Conservation (phyloP, 2,888 invertebrate genomes). For the Trissoscelio sp. region DNA sequence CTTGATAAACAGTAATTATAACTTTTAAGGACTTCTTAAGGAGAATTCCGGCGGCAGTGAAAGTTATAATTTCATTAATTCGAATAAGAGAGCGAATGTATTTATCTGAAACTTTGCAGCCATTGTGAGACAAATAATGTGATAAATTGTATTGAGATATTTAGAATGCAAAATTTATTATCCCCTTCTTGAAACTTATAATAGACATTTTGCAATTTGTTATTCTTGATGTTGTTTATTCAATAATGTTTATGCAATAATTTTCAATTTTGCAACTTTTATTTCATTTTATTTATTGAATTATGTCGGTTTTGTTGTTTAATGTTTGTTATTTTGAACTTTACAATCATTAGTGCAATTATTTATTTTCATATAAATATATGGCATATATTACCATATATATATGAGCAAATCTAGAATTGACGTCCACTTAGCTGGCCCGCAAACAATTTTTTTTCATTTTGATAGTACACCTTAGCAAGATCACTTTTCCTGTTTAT, state of each 20-base stretch:
- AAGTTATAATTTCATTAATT: slow-evolving; percentile 60
- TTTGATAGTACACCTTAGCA: too few species aligned
- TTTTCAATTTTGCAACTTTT: slow-evolving; percentile 4
- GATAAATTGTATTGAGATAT: slow-evolving; percentile 33
- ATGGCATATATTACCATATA: too few species aligned
- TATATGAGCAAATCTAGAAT: too few species aligned
- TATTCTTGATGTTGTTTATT: background rate
- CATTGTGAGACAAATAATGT: slow-evolving; percentile 40
- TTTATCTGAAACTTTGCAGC: slow-evolving; percentile 45
- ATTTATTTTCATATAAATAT: too few species aligned
- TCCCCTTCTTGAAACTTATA: slow-evolving; percentile 6
- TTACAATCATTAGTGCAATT: too few species aligned
- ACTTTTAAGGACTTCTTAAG: slow-evolving; percentile 56
- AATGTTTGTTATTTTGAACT: too few species aligned
- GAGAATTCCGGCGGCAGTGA: slow-evolving; percentile 33
- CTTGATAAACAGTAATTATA: slow-evolving; percentile 60
- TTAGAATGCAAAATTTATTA: slow-evolving; percentile 34
- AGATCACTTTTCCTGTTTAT: too few species aligned
- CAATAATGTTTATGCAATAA: background rate
- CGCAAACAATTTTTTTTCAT: too few species aligned
- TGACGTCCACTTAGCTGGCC: too few species aligned
- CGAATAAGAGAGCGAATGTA: slow-evolving; percentile 34
- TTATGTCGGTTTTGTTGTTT: too few species aligned
- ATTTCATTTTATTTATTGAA: background rate
- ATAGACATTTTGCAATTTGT: slow-evolving; percentile 8